These are phyloP conservation scores for Atractosteus spatula DNA, from an alignment of 2,113 vertebrate species.

Conservation along the genomic window DNA sequence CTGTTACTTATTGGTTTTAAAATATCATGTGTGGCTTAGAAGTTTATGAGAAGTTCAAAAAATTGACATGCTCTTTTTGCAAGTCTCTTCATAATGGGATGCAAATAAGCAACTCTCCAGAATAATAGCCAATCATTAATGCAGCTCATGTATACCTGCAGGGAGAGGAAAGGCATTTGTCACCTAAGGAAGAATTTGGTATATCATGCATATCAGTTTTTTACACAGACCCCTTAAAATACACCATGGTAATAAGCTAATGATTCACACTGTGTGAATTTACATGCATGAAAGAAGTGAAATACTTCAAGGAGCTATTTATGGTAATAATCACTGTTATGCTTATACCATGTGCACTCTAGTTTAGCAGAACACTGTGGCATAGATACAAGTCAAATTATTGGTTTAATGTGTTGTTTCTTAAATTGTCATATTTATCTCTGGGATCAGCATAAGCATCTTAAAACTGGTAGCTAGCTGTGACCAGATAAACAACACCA, in stretches of 20 bases:
- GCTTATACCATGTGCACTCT: background rate
- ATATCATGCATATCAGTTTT: conserved; percentile 16
- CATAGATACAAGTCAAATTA: conserved; percentile 27
- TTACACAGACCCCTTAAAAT: conserved; percentile 8
- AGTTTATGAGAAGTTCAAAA: background rate
- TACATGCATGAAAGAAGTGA: conserved; percentile 17
- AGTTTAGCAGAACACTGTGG: conserved; percentile 8
- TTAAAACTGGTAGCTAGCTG: conserved; percentile 18
- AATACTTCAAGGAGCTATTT: conserved; percentile 20
- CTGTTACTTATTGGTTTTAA: background rate
- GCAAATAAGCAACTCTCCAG: conserved; percentile 36
- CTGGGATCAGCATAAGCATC: conserved; percentile 26
- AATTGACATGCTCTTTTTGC: conserved; percentile 2
- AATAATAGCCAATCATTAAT: conserved; percentile 41
- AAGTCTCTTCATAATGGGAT: conserved; percentile 35
- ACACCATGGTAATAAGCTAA: conserved; percentile 26
- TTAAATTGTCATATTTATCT: conserved; percentile 35
- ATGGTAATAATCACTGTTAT: conserved; percentile 11
- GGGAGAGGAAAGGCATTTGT: conserved; percentile 24
- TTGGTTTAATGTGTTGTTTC: conserved; percentile 33
- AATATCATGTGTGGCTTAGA: background rate
- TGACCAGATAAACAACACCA: conserved; percentile 31
- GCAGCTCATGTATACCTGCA: conserved; percentile 26
- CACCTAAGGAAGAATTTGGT: conserved; percentile 14
- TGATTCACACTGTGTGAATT: conserved; percentile 18